phyloP scores from a whole-genome alignment of 2,797 vertebrate genomes.

The Etheostoma perlongum region DNA sequence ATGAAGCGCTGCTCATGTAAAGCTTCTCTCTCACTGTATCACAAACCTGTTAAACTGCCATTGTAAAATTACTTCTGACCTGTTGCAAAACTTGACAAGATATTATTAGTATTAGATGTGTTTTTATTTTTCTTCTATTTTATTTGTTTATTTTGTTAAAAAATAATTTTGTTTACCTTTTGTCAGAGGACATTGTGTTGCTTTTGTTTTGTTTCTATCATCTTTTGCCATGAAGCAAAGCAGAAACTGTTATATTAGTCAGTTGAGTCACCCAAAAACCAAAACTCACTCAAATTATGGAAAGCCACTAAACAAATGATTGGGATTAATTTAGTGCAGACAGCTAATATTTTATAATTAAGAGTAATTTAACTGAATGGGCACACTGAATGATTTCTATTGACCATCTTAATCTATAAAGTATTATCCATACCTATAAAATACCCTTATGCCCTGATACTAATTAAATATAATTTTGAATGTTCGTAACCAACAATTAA shows the following conservation, averaged over 20 bases:
- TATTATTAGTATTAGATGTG: not conserved
- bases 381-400: not conserved
- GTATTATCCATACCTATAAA: not conserved
- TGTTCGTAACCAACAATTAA: not conserved
- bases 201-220: not conserved
- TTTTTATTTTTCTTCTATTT: not conserved
- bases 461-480: not conserved
- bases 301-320: not conserved
- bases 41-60: not conserved
- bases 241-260: not conserved
- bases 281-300: constrained; percentile 6
- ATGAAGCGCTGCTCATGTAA: not conserved
- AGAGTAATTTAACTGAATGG: not conserved
- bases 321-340: not conserved
- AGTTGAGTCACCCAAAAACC: not conserved
- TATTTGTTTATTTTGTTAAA: not conserved
- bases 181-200: too few species aligned
- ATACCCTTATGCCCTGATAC: not conserved
- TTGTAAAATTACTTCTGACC: not conserved
- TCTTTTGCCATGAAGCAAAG: not conserved
- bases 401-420: not conserved
- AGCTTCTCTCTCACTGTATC: not conserved
- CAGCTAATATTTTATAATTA: not conserved
- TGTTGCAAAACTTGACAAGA: not conserved
- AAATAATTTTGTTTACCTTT: not conserved